These are phyloP conservation scores for Probaryconus sp. DNA, from an alignment of 1,140 invertebrate genomes.

Conservation along the genomic window DNA sequence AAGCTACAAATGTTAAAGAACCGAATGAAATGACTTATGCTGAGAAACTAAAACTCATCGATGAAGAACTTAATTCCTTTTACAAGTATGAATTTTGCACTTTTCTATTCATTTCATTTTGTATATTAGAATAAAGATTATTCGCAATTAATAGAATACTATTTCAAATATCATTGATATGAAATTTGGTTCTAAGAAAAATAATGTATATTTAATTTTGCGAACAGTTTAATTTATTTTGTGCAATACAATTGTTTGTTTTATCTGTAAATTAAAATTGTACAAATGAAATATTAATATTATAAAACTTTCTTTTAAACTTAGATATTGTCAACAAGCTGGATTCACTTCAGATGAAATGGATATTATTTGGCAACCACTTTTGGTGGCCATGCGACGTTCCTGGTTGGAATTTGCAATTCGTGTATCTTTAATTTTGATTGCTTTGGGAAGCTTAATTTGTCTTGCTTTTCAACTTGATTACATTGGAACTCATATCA, in stretches of 20 bases:
- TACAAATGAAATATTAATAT: too few species aligned
- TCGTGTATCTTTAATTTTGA: conserved; percentile 76
- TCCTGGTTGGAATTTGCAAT: conserved; percentile 80
- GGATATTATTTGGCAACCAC: conserved; percentile 82
- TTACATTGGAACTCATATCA: conserved; percentile 79
- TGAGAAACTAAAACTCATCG: conserved; percentile 77
- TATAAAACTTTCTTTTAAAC: too few species aligned
- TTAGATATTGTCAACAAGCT: conserved; percentile 84
- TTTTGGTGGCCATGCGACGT: conserved; percentile 80
- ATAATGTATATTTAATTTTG: too few species aligned
- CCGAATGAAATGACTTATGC: conserved; percentile 76
- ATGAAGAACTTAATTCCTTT: conserved; percentile 78
- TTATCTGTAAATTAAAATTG: too few species aligned
- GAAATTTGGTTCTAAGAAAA: too few species aligned
- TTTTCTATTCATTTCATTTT: not conserved
- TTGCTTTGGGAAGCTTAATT: conserved; percentile 72
- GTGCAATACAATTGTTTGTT: too few species aligned
- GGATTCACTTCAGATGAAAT: conserved; percentile 84
- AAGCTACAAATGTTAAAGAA: conserved; percentile 74
- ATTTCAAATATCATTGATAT: too few species aligned
- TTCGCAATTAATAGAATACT: not conserved
- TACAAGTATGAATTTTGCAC: conserved; percentile 73
- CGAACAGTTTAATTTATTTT: too few species aligned
- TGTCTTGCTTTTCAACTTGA: conserved; percentile 77
- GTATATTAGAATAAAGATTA: not conserved